Evolutionary conservation across 2,888 invertebrate species (phyloP).

Genomic region (Drosophila antonietae): DNA sequence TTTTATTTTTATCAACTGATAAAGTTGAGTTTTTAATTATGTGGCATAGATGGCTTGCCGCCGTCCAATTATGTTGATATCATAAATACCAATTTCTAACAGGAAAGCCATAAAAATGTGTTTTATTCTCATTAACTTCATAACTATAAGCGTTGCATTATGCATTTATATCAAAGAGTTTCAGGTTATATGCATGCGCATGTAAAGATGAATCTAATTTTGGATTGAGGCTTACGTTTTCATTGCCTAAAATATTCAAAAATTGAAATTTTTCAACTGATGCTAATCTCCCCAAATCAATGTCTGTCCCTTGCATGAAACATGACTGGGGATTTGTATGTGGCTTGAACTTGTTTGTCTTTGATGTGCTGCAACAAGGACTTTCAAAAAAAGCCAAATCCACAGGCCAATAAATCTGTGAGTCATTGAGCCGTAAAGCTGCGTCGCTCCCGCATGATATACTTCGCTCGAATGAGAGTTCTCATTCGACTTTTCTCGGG

Average conservation of each 20-base stretch:
- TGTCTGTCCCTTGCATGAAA: slow-evolving; percentile 1
- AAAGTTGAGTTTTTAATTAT: slow-evolving; percentile 74
- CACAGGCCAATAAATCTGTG: slow-evolving; percentile 61
- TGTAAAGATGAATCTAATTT: background rate
- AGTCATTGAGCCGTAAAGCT: slow-evolving; percentile 66
- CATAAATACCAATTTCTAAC: slow-evolving; percentile 25
- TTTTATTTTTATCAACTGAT: slow-evolving; percentile 52
- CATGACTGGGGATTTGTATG: slow-evolving; percentile 19
- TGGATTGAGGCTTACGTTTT: background rate
- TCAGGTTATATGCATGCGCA: background rate
- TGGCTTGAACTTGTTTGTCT: slow-evolving; percentile 18
- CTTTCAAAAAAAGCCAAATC: slow-evolving; percentile 33
- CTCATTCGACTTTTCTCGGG: slow-evolving; percentile 18
- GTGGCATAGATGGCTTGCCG: slow-evolving; percentile 50
- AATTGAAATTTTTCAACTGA: background rate
- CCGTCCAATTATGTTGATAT: slow-evolving; percentile 38
- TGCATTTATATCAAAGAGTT: slow-evolving; percentile 3
- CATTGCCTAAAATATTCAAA: background rate
- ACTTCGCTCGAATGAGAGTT: background rate
- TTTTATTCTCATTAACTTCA: slow-evolving; percentile 3
- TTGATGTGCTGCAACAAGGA: slow-evolving; percentile 36
- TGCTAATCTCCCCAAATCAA: background rate
- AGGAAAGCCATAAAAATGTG: slow-evolving; percentile 28
- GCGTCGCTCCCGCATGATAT: slow-evolving; percentile 18
- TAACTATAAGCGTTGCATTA: slow-evolving; percentile 1